Base-by-base conservation (phyloP, 2,888 invertebrate species). In the Synanthedon andrenaeformis region DNA sequence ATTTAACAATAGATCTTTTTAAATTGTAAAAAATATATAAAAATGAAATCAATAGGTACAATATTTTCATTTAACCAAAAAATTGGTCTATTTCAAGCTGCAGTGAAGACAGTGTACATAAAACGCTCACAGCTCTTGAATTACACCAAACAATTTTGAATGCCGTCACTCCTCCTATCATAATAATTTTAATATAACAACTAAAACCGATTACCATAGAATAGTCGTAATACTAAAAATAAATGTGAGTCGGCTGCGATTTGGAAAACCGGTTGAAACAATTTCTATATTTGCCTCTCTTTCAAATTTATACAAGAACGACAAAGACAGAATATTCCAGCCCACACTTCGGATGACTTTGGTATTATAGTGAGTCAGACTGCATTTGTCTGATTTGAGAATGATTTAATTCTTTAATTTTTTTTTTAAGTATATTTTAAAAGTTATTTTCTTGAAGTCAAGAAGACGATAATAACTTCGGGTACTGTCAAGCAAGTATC, bases 141-240 rank as follows among this genome's bases (percentile, higher is more conserved):
- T 45, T 13, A 14, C 14, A 45, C 45, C 45, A 45, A 45, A 13
- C n/a, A 14, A n/a, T 6, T 13, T 8, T 14, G 45, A 13, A 45
- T 45, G 45, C n/a, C 45, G 45, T 45, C 45, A 45, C 14, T 13
- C n/a, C n/a, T n/a, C 13, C 45, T 14, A 45, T 45, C 14, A 45
- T 45, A 45, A 45, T 45, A n/a, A 45, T 45, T 13, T 35, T 45
- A 14, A 45, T 45, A 45, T 45, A 45, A 8, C 45, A 45, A 45
- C 45, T 13, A 23, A 51, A 14, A 35, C 35, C 35, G 51, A 51
- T 51, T 51, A 51, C 41, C 51, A 51, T 41, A 51, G 28, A 51
- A 51, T 51, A 51, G 51, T 45, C 45, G 45, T 51, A 51, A 35
- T 35, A 35, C 51, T 35, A 51, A 35, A 51, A 51, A 51, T 51